Base-by-base conservation (phyloP, 2,888 invertebrate genomes). In the Caradrina kadenii region DNA sequence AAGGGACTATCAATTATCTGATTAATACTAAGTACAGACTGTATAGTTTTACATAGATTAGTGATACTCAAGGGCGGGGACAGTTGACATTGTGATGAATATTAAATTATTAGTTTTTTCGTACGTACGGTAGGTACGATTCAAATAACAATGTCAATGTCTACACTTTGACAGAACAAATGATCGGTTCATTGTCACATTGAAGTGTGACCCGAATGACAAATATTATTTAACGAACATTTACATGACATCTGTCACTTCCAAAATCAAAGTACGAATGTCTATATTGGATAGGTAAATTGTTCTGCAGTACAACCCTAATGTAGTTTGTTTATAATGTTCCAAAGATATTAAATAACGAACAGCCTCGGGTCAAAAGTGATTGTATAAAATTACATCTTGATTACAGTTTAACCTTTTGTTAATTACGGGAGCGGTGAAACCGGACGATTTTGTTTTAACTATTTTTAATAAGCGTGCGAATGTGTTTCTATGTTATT, bases 391-490 rank as follows among this genome's bases (percentile, higher is more conserved):
- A 89, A 92, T 92, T 90, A 93, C 88, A 88, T 88, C 91, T 93
- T 90, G 90, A 93, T 92, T 93, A 88, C 87, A 89, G 85, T 88
- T 89, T 91, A 91, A 91, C 89, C 88, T 90, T 88, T 86, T 72
- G 88, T 91, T 92, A 92, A 93, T 93, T 91, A 91, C 88, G 79
- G 82, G 82, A 83, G 79, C 76, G 79, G 73, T 84, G 79, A 77
- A 83, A 79, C 63, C 74, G 80, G 79, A 79, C 69, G 76, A 83
- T 81, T 83, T 86, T 70, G 79, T 87, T 86, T 81, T 70, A 75
- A 83, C 77, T 73, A 79, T 83, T 83, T 83, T 76, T 83, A 84
- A 81, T 81, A 79, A 77, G 73, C 84, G 83, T 84, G 85, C 85
- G 83, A 85, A 83, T 80, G 69, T 65, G 54, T 62, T 63, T 73